Evolutionary conservation across 2,113 vertebrate species (phyloP).

Genomic region (Varanus komodoensis): DNA sequence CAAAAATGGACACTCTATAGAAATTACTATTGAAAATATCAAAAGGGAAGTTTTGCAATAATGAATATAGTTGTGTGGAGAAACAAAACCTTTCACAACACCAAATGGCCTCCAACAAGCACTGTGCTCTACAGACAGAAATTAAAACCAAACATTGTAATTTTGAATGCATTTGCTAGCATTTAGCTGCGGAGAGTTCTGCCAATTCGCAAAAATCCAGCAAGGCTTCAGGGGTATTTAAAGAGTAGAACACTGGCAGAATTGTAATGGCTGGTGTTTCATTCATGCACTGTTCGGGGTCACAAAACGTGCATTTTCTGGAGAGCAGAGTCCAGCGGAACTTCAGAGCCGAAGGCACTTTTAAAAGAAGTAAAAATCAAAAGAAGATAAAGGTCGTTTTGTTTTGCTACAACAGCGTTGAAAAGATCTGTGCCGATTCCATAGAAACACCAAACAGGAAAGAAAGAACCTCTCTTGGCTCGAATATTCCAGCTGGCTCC

Average conservation of each 20-base stretch:
- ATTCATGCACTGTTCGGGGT: neutral
- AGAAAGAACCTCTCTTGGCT: neutral
- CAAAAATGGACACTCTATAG: too few relatives aligned
- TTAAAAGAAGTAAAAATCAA: neutral
- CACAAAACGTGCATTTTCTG: constrained; percentile 17
- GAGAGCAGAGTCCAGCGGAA: neutral
- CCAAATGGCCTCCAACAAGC: too few relatives aligned
- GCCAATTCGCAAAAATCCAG: too few relatives aligned
- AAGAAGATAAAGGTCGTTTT: neutral
- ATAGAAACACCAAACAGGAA: too few relatives aligned
- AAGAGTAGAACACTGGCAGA: neutral
- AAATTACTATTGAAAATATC: neutral
- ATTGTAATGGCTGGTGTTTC: too few relatives aligned
- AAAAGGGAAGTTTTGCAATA: neutral
- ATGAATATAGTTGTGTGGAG: neutral
- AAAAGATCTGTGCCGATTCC: neutral
- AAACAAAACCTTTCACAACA: neutral
- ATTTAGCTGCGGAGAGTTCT: neutral
- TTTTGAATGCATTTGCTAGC: neutral
- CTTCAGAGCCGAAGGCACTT: neutral
- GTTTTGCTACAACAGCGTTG: neutral
- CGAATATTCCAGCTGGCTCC: neutral
- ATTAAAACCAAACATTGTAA: neutral
- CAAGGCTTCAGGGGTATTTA: neutral
- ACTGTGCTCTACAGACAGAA: neutral